Evolutionary conservation across 2,113 vertebrate species (phyloP), one percentile per base, ranked within the genome.

Genomic region (Barbus barbus): DNA sequence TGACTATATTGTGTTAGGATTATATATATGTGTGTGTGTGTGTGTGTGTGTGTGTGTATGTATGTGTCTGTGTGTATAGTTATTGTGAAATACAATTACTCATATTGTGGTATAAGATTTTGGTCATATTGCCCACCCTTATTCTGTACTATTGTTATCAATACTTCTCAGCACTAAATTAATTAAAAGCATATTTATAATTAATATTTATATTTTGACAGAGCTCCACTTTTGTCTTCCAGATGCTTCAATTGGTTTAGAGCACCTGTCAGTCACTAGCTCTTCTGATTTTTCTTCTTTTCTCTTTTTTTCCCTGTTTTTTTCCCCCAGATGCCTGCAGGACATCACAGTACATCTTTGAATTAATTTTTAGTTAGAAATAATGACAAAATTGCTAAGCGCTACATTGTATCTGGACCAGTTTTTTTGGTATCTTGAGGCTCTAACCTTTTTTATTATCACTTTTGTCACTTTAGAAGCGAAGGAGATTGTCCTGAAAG

Each of bases 401-500:
- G 31, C 75, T 58, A 9, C 56, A 88, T 89, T 90, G 84, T 91
- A n/a, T 44, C 38, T 12, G 44, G 6, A 6, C 24, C 13, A 69
- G 31, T 69, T 28, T 81, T 63, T 12, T 79, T 56, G 58, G 22
- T 78, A 24, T 84, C 56, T 38, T 28, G 9, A 4, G 6, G 1
- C 22, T 63, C 24, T 78, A 33, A 60, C 79, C 44, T 46, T 46
- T 12, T 41, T 44, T 22, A 38, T 86, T n/a, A 31, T 86, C 46
- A 51, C 36, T 63, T 41, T 85, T 44, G 31, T 22, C 79, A 74
- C 88, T 90, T 86, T 94, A 99, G 98, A 98, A 90, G 97, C 96
- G 79, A 97, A 96, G 86, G 97, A 99, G 93, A 97, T 99, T 13
- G 98, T 99, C 87, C 90, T 99, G 87, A 99, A 99, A 93, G 98